Base-by-base conservation (phyloP, 2,113 vertebrate species). In the Amphilophus citrinellus region DNA sequence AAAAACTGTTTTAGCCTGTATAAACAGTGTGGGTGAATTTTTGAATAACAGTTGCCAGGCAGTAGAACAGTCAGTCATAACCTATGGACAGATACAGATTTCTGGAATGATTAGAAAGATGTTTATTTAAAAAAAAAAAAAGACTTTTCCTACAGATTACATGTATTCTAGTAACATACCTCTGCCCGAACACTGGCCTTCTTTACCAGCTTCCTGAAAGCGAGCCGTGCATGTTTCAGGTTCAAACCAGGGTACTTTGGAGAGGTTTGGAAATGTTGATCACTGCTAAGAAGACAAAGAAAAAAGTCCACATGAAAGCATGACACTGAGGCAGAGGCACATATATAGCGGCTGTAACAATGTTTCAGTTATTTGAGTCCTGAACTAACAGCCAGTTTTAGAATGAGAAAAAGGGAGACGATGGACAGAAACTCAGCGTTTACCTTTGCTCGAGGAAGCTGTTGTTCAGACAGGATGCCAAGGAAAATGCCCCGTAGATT, bases 401-500 rank as follows among this genome's bases (percentile, higher is more conserved):
- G 42, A 14, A 44, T 0, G 13, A 44, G 42, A 2, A 44, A 14
- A 44, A 5, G 42, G 4, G 1, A 44, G 10, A 13, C 14, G 11
- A 14, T 14, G 42, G 11, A 17, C 6, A 24, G 20, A 24, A 66
- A 24, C 37, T 63, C 0, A 13, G 61, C 11, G 5, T 83, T 79
- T 90, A 96, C 95, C 91, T 92, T 84, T 76, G 58, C 0, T 95
- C 88, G 8, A 93, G 83, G 85, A 95, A 96, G 56, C 92, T 94
- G 39, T 73, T 22, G 20, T 95, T 96, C n/a, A 93, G 2, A 84
- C 65, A 91, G 18, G 89, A 90, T 4, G 92, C 85, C 47, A 90
- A 94, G 32, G 91, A 92, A 81, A 95, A 95, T 1, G 42, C 83
- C n/a, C 15, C 84, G 39, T 14, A 57, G 57, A 95, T 94, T 88